phyloP scores from a whole-genome alignment of 2,113 vertebrate genomes.

The Tragelaphus buxtoni region DNA sequence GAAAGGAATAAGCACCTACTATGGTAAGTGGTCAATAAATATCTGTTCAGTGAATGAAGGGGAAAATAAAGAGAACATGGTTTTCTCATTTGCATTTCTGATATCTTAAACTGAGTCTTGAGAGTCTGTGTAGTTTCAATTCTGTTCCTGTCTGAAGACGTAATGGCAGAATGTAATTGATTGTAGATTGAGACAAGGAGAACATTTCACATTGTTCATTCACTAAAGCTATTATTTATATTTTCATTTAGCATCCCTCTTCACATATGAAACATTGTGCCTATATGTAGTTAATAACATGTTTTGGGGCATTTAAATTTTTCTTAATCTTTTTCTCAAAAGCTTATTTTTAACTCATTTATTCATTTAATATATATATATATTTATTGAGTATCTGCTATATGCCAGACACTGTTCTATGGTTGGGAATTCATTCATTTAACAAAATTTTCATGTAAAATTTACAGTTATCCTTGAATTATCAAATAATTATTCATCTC shows the following conservation, averaged over 20 bases:
- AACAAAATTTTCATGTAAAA: neutral
- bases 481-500: neutral
- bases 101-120: neutral
- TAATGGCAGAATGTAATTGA: neutral
- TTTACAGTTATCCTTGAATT: neutral
- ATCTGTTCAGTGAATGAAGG: neutral
- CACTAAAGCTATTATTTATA: neutral
- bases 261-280: neutral
- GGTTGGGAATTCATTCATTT: neutral
- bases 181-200: neutral
- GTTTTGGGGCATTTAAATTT: neutral
- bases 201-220: neutral
- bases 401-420: neutral
- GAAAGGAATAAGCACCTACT: neutral
- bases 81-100: slow-evolving; percentile 38
- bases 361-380: neutral
- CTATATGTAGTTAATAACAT: neutral
- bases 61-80: neutral
- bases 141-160: neutral
- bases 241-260: slow-evolving; percentile 9
- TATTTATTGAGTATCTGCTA: neutral
- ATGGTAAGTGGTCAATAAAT: neutral
- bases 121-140: neutral
- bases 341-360: neutral
- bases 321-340: neutral